Percentiles rank a stretch among this genome's conserved stretches.
Conservation (phyloP, 2,888 invertebrate genomes). For the Agrenia bidenticulata region DNA sequence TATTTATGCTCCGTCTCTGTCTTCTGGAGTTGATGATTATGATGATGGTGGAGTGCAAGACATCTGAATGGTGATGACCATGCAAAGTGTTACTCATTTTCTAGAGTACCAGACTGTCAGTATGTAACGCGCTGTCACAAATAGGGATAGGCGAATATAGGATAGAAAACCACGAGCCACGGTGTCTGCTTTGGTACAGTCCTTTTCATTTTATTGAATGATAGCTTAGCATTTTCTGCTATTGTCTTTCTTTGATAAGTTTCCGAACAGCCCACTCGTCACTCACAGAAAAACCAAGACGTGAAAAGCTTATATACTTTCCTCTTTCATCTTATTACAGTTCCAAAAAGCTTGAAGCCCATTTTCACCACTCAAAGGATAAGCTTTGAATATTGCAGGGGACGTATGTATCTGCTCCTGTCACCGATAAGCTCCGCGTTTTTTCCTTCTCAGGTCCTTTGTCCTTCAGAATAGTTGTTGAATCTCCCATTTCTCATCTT, state of each 20-base stretch:
- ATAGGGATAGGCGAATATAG: constrained; percentile 1
- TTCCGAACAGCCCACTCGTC: neutral
- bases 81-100: constrained; percentile 45
- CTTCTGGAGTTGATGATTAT: constrained; percentile 33
- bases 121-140: too few relatives aligned
- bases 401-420: too few relatives aligned
- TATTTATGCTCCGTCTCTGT: too few relatives aligned
- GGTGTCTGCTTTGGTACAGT: constrained; percentile 24
- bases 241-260: constrained; percentile 34
- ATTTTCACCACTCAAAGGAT: too few relatives aligned
- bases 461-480: too few relatives aligned
- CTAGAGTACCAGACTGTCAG: too few relatives aligned
- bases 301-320: neutral
- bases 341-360: too few relatives aligned
- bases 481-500: too few relatives aligned
- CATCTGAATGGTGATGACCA: constrained; percentile 43
- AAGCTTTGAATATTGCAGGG: too few relatives aligned
- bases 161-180: neutral
- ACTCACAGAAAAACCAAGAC: neutral
- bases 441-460: too few relatives aligned
- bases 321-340: too few relatives aligned
- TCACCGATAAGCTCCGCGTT: too few relatives aligned
- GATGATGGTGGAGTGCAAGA: constrained; percentile 15
- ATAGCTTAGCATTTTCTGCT: constrained; percentile 21
- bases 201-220: constrained; percentile 48